Percentiles rank a stretch among this genome's conserved stretches.
These are phyloP conservation scores for Dicranocentrus wangi DNA, from an alignment of 2,888 invertebrate species.

Conservation along the genomic window DNA sequence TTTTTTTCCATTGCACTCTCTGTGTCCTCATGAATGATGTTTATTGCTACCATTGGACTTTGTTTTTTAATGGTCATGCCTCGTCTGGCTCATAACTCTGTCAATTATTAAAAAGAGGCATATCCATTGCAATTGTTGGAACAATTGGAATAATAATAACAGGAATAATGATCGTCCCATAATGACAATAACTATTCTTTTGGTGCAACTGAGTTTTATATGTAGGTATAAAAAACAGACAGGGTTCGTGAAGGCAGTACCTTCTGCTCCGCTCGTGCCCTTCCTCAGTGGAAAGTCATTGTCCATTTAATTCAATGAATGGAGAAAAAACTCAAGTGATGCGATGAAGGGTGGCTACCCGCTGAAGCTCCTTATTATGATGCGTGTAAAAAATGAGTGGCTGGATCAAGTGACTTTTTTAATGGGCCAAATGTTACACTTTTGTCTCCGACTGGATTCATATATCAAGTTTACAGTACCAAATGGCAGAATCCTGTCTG, in stretches of 20 bases:
- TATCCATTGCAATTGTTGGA: slow-evolving; percentile 56
- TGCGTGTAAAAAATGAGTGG: slow-evolving; percentile 57
- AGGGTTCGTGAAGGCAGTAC: slow-evolving; percentile 1
- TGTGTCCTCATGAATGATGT: slow-evolving; percentile 24
- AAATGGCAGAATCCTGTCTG: too few species aligned
- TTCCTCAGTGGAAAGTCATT: slow-evolving; percentile 57
- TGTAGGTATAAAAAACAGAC: not conserved
- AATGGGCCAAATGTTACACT: slow-evolving; percentile 63
- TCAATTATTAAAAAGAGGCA: slow-evolving; percentile 57
- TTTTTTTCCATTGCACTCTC: slow-evolving; percentile 12
- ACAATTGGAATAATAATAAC: slow-evolving; percentile 37
- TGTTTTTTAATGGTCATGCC: slow-evolving; percentile 65
- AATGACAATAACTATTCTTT: slow-evolving; percentile 24
- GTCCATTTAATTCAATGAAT: slow-evolving; percentile 63
- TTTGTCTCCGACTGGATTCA: not conserved
- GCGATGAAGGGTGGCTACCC: slow-evolving; percentile 49
- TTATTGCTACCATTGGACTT: too few species aligned
- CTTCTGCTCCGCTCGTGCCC: slow-evolving; percentile 45
- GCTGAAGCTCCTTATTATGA: slow-evolving; percentile 1
- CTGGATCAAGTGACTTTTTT: slow-evolving; percentile 63
- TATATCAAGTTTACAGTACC: slow-evolving; percentile 1
- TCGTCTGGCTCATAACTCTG: slow-evolving; percentile 44
- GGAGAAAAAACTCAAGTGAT: slow-evolving; percentile 29
- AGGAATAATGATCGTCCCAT: slow-evolving; percentile 37
- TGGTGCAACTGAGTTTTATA: not conserved